Evolutionary conservation across 1,140 invertebrate species (phyloP).

Genomic region (Drosophila sechellia): DNA sequence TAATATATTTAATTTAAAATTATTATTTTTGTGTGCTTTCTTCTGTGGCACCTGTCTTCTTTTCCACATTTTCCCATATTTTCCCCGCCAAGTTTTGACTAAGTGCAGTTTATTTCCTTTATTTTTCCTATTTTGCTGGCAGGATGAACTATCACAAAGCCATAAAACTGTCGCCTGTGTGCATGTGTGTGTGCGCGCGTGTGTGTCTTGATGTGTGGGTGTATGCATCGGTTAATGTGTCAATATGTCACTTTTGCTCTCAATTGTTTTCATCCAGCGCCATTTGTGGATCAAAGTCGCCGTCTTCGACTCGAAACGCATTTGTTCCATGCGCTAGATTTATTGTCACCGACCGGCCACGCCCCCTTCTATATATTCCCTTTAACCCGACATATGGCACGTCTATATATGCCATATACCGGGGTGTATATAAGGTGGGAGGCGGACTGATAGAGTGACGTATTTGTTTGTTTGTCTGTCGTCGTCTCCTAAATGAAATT

Average conservation of each 20-base stretch:
- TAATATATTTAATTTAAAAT: neutral
- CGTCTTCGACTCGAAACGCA: slow-evolving; percentile 49
- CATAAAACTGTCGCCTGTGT: slow-evolving; percentile 39
- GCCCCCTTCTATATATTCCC: slow-evolving; percentile 29
- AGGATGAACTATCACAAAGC: slow-evolving; percentile 47
- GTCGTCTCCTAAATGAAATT: slow-evolving; percentile 47
- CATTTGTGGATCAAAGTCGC: slow-evolving; percentile 51
- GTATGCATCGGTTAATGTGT: slow-evolving; percentile 38
- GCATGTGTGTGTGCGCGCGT: neutral
- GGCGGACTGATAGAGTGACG: slow-evolving; percentile 36
- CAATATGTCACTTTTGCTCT: slow-evolving; percentile 54
- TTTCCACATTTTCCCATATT: slow-evolving; percentile 4
- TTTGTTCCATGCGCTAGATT: slow-evolving; percentile 50
- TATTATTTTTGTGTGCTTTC: neutral
- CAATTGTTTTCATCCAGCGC: slow-evolving; percentile 48
- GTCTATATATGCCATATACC: neutral
- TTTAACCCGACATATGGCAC: slow-evolving; percentile 16
- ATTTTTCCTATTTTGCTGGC: slow-evolving; percentile 1
- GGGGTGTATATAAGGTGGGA: neutral
- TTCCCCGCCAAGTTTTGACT: slow-evolving; percentile 40
- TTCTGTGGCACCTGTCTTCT: neutral
- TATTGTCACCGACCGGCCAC: slow-evolving; percentile 39
- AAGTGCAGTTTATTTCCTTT: slow-evolving; percentile 31
- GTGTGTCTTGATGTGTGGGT: slow-evolving; percentile 1
- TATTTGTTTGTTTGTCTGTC: slow-evolving; percentile 48